Percentiles rank a stretch among this genome's conserved stretches.
Evolutionary conservation across 2,888 invertebrate genomes (phyloP).

Genomic region (Drosophila flavopinicola): DNA sequence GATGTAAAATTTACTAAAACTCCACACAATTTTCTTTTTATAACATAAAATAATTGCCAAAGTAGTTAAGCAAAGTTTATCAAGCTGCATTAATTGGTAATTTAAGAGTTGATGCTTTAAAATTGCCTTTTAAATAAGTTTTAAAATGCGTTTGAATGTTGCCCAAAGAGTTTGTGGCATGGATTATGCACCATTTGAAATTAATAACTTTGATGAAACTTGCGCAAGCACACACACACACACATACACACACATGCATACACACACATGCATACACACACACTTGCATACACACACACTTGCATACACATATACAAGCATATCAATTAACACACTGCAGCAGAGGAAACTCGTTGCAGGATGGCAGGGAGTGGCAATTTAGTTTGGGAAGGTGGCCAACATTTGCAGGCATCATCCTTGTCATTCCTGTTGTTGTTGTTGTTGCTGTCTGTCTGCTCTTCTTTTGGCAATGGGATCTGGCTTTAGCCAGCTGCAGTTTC

Average conservation of each 20-base stretch:
- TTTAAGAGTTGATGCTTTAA: not conserved
- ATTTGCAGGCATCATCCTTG: slow-evolving; percentile 44
- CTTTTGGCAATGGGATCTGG: slow-evolving; percentile 46
- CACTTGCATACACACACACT: slow-evolving; percentile 4
- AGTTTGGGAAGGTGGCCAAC: slow-evolving; percentile 2
- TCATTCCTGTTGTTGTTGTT: slow-evolving; percentile 18
- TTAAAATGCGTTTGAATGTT: not conserved
- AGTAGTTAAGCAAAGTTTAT: not conserved
- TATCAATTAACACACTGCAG: slow-evolving; percentile 58
- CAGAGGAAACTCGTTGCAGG: not conserved
- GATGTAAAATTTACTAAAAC: no score
- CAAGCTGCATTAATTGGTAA: not conserved
- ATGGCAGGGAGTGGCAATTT: not conserved
- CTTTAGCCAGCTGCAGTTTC: slow-evolving; percentile 39
- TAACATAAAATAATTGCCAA: not conserved
- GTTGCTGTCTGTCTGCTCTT: not conserved
- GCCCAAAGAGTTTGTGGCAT: slow-evolving; percentile 1
- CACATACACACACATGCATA: slow-evolving; percentile 12
- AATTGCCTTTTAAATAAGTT: slow-evolving; percentile 7
- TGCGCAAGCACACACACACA: slow-evolving; percentile 17
- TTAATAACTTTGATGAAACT: slow-evolving; percentile 65
- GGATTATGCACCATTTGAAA: slow-evolving; percentile 47
- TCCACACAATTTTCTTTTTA: no score
- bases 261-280: slow-evolving; percentile 3
- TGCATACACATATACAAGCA: slow-evolving; percentile 42